phyloP scores from a whole-genome alignment of 2,888 invertebrate species.

The Antheraea yamamai region DNA sequence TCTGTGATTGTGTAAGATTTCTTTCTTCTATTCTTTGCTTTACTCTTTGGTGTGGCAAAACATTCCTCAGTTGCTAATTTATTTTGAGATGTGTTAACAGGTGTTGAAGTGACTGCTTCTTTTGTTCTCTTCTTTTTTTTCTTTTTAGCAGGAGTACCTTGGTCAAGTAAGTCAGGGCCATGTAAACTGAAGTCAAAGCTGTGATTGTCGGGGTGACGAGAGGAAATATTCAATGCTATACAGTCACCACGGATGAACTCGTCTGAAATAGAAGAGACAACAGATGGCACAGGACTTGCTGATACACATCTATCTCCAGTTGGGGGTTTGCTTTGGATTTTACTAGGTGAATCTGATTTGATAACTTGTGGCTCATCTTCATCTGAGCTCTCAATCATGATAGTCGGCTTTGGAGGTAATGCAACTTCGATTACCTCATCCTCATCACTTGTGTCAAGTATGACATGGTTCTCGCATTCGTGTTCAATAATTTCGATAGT shows the following conservation, averaged over 20 bases:
- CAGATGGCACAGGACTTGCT: conserved; percentile 74
- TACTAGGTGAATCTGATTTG: conserved; percentile 38
- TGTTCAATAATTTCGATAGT: conserved; percentile 66
- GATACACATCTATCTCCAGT: conserved; percentile 54
- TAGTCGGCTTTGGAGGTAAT: conserved; percentile 73
- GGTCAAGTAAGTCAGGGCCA: conserved; percentile 68
- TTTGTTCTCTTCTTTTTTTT: conserved; percentile 71
- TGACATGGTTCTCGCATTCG: conserved; percentile 46
- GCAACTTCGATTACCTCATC: conserved; percentile 76
- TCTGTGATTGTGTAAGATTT: conserved; percentile 64
- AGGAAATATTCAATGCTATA: conserved; percentile 75
- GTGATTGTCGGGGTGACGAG: conserved; percentile 58
- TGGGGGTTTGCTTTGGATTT: conserved; percentile 32
- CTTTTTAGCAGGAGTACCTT: conserved; percentile 63
- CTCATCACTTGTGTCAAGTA: conserved; percentile 72
- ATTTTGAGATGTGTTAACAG: conserved; percentile 37
- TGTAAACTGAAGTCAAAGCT: conserved; percentile 78
- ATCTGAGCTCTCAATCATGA: conserved; percentile 77
- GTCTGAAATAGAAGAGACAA: conserved; percentile 76
- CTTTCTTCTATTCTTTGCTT: conserved; percentile 69
- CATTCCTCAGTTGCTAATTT: conserved; percentile 51
- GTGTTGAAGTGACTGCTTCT: conserved; percentile 57
- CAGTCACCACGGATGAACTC: conserved; percentile 77
- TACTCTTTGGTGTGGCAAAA: conserved; percentile 76
- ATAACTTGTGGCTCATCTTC: conserved; percentile 63